Evolutionary conservation across 2,888 invertebrate species (phyloP).

Genomic region (Nephrotoma flavescens): DNA sequence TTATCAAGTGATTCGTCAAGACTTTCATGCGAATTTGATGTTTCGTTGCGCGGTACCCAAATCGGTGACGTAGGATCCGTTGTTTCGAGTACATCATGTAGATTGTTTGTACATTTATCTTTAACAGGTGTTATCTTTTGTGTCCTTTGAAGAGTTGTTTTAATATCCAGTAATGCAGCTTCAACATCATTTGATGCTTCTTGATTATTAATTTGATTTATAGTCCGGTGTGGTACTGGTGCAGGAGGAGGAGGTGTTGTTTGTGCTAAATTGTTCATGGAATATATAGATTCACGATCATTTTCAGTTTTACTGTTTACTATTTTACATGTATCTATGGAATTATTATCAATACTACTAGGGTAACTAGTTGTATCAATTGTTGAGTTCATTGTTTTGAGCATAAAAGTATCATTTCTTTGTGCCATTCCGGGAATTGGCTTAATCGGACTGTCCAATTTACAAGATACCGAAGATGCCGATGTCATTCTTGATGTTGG

Average conservation of each 20-base stretch:
- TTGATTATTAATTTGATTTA: background rate
- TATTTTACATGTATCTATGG: slow-evolving; percentile 5
- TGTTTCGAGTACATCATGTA: background rate
- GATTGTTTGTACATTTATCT: slow-evolving; percentile 11
- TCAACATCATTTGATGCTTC: slow-evolving; percentile 35
- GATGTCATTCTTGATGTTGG: slow-evolving; percentile 6
- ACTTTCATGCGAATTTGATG: slow-evolving; percentile 13
- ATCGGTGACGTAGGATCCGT: slow-evolving; percentile 21
- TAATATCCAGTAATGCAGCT: slow-evolving; percentile 69
- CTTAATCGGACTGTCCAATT: slow-evolving; percentile 9
- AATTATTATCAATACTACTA: slow-evolving; percentile 8
- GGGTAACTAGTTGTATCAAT: background rate
- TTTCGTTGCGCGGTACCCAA: slow-evolving; percentile 25
- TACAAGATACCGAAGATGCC: slow-evolving; percentile 6
- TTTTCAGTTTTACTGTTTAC: slow-evolving; percentile 4
- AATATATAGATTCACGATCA: slow-evolving; percentile 24
- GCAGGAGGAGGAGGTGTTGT: slow-evolving; percentile 52
- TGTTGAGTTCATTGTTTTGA: background rate
- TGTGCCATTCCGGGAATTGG: background rate
- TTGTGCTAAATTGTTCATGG: slow-evolving; percentile 18
- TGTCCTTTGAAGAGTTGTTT: slow-evolving; percentile 51
- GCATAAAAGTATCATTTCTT: background rate
- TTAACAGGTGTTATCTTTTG: slow-evolving; percentile 37
- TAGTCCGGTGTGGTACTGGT: slow-evolving; percentile 45
- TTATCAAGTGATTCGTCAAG: slow-evolving; percentile 6